Evolutionary conservation across 2,113 vertebrate species (phyloP).

Genomic region (Pachyramphus minor): DNA sequence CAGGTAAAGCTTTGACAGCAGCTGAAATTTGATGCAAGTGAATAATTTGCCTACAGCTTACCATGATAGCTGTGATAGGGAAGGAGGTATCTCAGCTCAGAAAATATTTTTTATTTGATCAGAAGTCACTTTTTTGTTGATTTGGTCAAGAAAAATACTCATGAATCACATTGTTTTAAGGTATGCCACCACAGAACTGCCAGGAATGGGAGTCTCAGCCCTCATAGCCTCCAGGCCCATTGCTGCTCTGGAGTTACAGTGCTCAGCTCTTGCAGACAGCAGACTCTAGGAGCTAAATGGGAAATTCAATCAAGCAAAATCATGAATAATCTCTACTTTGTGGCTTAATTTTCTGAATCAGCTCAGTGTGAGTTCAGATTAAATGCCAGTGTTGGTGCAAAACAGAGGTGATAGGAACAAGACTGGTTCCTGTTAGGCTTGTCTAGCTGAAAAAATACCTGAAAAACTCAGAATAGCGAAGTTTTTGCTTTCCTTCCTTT

Average conservation of each 20-base stretch:
- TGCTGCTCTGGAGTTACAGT: not conserved
- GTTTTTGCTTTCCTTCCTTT: constrained; percentile 83
- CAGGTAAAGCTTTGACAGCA: not conserved
- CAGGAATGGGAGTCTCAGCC: not conserved
- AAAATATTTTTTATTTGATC: not conserved
- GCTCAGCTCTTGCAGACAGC: not conserved
- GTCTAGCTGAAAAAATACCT: constrained; percentile 72
- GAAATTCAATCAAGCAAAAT: not conserved
- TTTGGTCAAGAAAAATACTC: not conserved
- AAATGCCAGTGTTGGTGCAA: not conserved
- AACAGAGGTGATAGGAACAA: not conserved
- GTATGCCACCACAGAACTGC: not conserved
- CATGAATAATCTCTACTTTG: not conserved
- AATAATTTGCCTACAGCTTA: not conserved
- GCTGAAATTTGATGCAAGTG: not conserved
- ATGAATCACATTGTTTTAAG: not conserved
- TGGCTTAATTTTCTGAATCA: not conserved
- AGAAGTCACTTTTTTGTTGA: not conserved
- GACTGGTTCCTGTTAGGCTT: not conserved
- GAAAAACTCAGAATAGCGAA: constrained; percentile 87
- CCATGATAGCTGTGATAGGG: not conserved
- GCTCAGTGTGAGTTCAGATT: not conserved
- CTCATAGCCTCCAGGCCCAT: not conserved
- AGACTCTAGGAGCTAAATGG: not conserved
- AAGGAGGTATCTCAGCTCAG: not conserved